phyloP scores from a whole-genome alignment of 2,113 vertebrate genomes.

The Hippolais icterina region DNA sequence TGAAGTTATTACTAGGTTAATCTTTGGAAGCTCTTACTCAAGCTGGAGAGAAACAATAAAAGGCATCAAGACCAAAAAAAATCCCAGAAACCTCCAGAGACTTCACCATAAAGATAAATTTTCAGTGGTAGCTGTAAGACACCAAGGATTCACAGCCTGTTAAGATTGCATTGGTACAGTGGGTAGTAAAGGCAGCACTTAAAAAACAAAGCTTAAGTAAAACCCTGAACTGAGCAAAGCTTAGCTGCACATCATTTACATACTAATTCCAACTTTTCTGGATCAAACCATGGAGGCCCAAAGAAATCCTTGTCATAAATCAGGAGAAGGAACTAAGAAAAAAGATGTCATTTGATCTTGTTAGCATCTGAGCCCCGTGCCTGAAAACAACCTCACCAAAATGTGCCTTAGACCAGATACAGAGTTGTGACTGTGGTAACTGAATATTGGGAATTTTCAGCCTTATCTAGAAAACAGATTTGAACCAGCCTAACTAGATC shows the following conservation, averaged over 20 bases:
- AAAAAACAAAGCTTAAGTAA: background rate
- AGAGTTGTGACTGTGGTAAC: background rate
- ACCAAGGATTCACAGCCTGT: background rate
- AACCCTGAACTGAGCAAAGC: background rate
- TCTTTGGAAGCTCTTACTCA: background rate
- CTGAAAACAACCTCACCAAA: background rate
- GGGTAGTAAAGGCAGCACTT: background rate
- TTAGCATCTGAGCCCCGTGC: background rate
- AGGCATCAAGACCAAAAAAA: constrained; percentile 74
- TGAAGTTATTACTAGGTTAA: background rate
- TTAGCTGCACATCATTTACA: background rate
- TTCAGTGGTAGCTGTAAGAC: constrained; percentile 18
- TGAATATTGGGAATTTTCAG: background rate
- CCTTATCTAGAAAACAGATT: background rate
- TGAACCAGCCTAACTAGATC: background rate
- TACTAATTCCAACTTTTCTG: background rate
- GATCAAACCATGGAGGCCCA: background rate
- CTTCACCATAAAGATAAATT: constrained; percentile 37
- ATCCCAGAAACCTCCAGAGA: background rate
- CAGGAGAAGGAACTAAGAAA: background rate
- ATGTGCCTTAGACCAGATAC: background rate
- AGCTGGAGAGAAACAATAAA: constrained; percentile 24
- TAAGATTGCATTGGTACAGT: background rate
- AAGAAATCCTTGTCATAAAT: background rate
- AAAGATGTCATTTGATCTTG: background rate